Evolutionary conservation across 2,113 vertebrate species (phyloP).

Genomic region (Chlamydotis undulata): DNA sequence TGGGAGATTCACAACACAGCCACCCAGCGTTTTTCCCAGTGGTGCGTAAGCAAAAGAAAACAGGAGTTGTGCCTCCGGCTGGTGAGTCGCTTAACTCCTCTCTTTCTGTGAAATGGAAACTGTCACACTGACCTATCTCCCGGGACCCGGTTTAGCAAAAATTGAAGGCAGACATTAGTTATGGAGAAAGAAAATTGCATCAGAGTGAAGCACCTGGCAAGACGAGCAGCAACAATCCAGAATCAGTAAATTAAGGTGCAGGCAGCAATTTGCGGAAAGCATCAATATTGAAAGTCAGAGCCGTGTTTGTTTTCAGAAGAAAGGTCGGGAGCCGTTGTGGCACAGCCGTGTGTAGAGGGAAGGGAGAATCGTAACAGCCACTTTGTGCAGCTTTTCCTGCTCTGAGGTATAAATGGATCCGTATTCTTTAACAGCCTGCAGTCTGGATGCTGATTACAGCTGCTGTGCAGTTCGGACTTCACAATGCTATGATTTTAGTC

Average conservation of each 20-base stretch:
- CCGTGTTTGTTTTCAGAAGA: background rate
- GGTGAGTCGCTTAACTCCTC: no score
- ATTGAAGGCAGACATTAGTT: background rate
- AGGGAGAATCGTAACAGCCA: background rate
- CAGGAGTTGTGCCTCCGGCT: background rate
- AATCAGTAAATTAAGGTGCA: background rate
- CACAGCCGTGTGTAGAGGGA: background rate
- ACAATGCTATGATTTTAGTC: background rate
- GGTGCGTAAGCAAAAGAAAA: background rate
- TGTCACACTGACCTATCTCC: background rate
- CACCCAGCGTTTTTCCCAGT: background rate
- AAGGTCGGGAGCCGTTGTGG: background rate
- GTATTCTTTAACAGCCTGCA: background rate
- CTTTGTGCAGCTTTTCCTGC: background rate
- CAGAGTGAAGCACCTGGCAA: background rate
- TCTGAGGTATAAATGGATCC: background rate
- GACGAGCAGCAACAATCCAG: background rate
- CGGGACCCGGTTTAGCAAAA: background rate
- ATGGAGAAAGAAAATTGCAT: background rate
- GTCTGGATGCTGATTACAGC: background rate
- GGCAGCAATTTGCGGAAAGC: background rate
- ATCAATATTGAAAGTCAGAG: background rate
- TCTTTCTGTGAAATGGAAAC: background rate
- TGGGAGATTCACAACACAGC: background rate
- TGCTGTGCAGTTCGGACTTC: background rate